These are phyloP conservation scores for Macaca fascicularis DNA, from an alignment of 2,113 vertebrate species.

Conservation along the genomic window T2T-MFA8v1.1 NC_088385.1:86995501-86996000, in stretches of 20 bases:
- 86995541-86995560: background rate
- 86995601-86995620: background rate
- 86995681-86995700: background rate
- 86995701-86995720: background rate
- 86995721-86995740: background rate
- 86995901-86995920: background rate
- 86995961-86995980: too few relatives aligned
- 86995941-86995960: background rate
- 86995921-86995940: background rate
- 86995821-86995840: background rate
- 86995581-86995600: background rate
- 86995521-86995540: background rate
- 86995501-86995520: background rate
- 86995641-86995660: background rate
- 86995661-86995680: background rate
- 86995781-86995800: background rate
- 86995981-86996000: too few relatives aligned
- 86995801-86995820: background rate
- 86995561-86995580: background rate
- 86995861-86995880: background rate
- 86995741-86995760: background rate
- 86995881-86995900: background rate
- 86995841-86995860: background rate
- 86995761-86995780: background rate
- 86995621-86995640: background rate